A percentile compares a stretch with the other conserved stretches of the same genome.
Conservation (phyloP, 2,888 invertebrate species). For the Vesta saturnalis region DNA sequence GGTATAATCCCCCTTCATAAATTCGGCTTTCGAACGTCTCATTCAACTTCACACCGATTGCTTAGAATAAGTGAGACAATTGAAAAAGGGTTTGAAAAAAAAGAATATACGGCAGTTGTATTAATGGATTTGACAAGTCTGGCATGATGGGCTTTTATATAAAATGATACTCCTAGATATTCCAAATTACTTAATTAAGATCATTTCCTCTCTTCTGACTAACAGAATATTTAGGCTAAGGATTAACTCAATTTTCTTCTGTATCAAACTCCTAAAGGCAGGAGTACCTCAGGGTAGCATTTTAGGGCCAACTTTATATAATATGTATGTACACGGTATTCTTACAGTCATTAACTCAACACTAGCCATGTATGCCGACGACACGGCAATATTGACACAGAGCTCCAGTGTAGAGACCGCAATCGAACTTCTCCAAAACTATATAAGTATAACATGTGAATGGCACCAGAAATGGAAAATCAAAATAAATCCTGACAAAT, state of each 20-base stretch:
- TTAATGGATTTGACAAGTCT: background rate
- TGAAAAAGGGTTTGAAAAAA: no score
- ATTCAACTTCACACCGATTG: background rate
- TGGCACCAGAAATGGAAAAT: constrained; percentile 12
- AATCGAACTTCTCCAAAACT: constrained; percentile 7
- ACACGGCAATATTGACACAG: no score
- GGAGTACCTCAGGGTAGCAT: no score
- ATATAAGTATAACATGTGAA: constrained; percentile 9
- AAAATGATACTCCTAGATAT: no score
- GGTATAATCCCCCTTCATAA: constrained; percentile 4
- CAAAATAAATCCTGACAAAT: no score
- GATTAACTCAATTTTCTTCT: background rate
- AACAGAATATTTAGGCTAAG: background rate
- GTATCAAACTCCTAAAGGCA: no score
- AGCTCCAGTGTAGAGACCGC: no score
- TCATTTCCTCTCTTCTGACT: background rate
- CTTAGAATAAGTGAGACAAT: no score
- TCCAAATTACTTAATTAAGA: background rate
- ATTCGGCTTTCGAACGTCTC: constrained; percentile 12
- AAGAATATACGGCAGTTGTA: background rate
- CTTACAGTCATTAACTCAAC: constrained; percentile 4
- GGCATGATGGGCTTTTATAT: background rate
- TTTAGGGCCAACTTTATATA: constrained; percentile 19
- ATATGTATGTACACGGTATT: constrained; percentile 12
- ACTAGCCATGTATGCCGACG: no score